Evolutionary conservation across 2,797 vertebrate genomes (phyloP), one percentile per base, ranked within the genome.

Genomic region (Steatocranus sp.): DNA sequence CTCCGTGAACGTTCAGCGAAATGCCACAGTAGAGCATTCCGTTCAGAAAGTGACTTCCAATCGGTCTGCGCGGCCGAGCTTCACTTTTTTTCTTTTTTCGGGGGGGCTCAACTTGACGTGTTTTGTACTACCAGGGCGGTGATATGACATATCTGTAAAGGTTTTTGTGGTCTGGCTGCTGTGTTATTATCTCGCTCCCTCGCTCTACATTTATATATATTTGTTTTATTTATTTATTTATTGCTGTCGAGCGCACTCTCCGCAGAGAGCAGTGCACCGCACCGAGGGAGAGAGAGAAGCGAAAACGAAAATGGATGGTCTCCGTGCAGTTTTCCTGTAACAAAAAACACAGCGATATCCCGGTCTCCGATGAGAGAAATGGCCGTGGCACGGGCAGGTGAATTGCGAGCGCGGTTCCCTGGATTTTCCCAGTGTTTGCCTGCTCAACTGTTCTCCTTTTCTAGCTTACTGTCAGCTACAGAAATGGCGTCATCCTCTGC

Each of bases 401-500:
- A 88, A 91, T 83, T 32, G 79, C 75, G 70, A 83, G 15, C 54
- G 30, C 23, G 5, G 73, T 32, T 81, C 80, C 83, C 36, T 83
- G 70, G 38, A 38, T 87, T 85, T 41, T 20, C 18, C 74, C 63
- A 81, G 66, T 30, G 77, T 82, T 89, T 79, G 61, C 80, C 78
- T 76, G 77, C 83, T 46, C 78, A 81, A 84, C 85, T 88, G 90
- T 76, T 89, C 87, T 84, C 80, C 83, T 78, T 84, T 61, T 92
- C 89, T 85, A 84, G 85, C 89, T 89, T 91, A 86, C 92, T 93
- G 92, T 94, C 92, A 91, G 94, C 90, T 75, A 81, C 92, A 95
- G 96, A 96, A 97, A 97, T 97, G 96, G 96, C 96, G 96, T 96
- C 96, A 96, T 95, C 94, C 93, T 86, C 89, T 92, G 95, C 95